These are phyloP conservation scores for human DNA, from an alignment of 2,113 vertebrate genomes.

Conservation along the genomic window DNA sequence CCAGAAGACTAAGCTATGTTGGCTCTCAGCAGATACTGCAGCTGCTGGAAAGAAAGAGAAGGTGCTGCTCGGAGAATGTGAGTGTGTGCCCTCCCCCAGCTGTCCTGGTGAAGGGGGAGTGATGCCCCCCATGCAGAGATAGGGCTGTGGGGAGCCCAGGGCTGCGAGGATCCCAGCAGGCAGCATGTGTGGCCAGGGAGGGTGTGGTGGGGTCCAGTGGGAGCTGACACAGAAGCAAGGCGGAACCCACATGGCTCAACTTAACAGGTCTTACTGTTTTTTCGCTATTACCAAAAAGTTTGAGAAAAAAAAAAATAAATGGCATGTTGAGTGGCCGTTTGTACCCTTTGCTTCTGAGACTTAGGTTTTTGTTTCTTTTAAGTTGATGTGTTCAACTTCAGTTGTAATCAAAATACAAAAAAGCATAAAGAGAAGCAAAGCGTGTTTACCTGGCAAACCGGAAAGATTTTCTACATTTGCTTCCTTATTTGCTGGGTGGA, in stretches of 20 bases:
- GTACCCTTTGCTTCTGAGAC: not conserved
- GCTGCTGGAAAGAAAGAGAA: not conserved
- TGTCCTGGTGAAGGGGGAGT: rapidly evolving
- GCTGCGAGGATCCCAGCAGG: rapidly evolving
- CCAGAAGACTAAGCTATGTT: not conserved
- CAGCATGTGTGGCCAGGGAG: rapidly evolving
- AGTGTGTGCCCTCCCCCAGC: rapidly evolving
- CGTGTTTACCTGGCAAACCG: not conserved
- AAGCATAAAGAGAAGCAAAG: not conserved
- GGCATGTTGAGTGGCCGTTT: not conserved
- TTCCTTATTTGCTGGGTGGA: not conserved
- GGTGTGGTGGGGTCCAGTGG: rapidly evolving
- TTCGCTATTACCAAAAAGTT: not conserved
- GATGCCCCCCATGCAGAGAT: not conserved
- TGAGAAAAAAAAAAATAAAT: not conserved
- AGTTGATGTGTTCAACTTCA: not conserved
- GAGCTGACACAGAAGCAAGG: not conserved
- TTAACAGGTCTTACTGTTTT: too few species aligned
- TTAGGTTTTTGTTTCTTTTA: not conserved
- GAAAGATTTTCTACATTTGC: not conserved
- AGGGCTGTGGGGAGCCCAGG: not conserved
- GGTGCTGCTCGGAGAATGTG: not conserved
- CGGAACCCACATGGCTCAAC: rapidly evolving
- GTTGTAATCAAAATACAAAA: not conserved
- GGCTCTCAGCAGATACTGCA: not conserved